Base-by-base conservation (phyloP, 1,140 invertebrate species). In the Metaphire vulgaris region DNA sequence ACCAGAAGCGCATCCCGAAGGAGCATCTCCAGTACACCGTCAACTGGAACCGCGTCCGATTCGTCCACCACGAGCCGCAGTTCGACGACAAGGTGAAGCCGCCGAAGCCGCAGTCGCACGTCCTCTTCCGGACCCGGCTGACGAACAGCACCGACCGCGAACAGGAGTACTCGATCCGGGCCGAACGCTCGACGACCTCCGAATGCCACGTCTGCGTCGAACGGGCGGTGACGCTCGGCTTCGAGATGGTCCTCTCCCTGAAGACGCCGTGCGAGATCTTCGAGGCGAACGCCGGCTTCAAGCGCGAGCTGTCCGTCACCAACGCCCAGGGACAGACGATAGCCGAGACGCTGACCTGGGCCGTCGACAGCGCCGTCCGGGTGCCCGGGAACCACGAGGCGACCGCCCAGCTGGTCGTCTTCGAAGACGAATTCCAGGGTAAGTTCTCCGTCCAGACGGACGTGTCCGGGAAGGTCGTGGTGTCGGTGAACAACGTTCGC, bases 91-190 rank as follows among this genome's bases (percentile, higher is more conserved):
- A 14, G 29, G 67, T 31, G 65, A 66, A 66, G 30, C 29, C 74
- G 15, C 21, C 33, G 1, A 14, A 34, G 21, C 64, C 73, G 65
- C 26, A 75, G 31, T 32, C 72, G n/a, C 65, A 80, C 76, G 83
- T 86, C 26, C 80, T 86, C 2, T 88, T 88, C 79, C 85, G 84
- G 71, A 88, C 87, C 2, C 83, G 85, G 31, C 88, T 88, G 82
- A 84, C 84, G 6, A 88, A 88, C 79, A 83, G 83, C 71, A 88
- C 87, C 12, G 81, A 86, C 26, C 73, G 81, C 31, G 81, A 83
- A 16, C 88, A 88, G 76, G 85, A 87, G 32, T 88, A 88, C 81
- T 88, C 87, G 2, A 86, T 88, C 77, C 84, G 86, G 75, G 88
- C 88, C 14, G 87, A 88, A 74, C 75, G 88, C 65, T 84, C 85